Evolutionary conservation across 2,113 vertebrate genomes (phyloP).

Genomic region (Nestor notabilis): DNA sequence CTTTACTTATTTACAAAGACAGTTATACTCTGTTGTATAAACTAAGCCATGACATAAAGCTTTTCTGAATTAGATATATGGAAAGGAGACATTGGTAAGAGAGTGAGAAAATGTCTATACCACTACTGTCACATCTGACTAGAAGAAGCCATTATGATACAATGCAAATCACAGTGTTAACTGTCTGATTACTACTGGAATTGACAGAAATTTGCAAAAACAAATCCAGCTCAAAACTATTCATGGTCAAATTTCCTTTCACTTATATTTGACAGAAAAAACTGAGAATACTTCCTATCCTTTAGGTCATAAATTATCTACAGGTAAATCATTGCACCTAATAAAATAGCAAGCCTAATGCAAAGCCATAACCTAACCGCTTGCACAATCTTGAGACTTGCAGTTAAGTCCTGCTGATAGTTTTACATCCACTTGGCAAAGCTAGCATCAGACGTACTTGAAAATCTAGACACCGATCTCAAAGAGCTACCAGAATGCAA

Average conservation of each 20-base stretch:
- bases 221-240: not conserved
- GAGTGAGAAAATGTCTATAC: not conserved
- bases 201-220: not conserved
- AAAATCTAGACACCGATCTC: not conserved
- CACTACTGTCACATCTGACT: not conserved
- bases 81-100: not conserved
- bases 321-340: not conserved
- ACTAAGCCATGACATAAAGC: not conserved
- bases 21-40: not conserved
- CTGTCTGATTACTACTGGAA: not conserved
- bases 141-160: not conserved
- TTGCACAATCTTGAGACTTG: not conserved
- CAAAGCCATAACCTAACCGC: not conserved
- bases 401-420: not conserved
- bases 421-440: not conserved
- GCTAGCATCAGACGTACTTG: not conserved
- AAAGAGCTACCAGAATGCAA: not conserved
- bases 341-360: not conserved
- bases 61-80: not conserved
- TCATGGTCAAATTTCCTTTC: not conserved
- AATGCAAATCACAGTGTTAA: fast-evolving
- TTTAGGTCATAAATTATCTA: not conserved
- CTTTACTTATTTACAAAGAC: not conserved
- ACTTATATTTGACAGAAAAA: not conserved
- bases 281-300: not conserved